A percentile compares a stretch with the other conserved stretches of the same genome.
phyloP scores from a whole-genome alignment of 2,888 invertebrate genomes.

The Phaonia tiefii region DNA sequence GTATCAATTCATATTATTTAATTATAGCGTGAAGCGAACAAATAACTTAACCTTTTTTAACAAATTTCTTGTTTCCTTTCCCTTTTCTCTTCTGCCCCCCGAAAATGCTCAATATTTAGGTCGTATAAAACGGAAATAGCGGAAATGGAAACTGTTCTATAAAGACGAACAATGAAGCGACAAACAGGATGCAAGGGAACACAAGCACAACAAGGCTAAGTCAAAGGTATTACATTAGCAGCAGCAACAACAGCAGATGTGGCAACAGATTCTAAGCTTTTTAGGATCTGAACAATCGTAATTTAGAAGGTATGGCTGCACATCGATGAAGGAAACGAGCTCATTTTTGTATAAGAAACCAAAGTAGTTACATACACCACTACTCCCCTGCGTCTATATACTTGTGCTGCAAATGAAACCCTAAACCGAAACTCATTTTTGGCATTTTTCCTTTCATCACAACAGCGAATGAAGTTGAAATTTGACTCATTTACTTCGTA shows the following conservation, averaged over 20 bases:
- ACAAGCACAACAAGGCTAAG: slow-evolving; percentile 26
- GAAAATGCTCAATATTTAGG: slow-evolving; percentile 70
- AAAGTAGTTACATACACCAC: no score
- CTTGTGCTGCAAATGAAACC: slow-evolving; percentile 10
- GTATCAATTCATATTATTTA: slow-evolving; percentile 21
- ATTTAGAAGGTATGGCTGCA: slow-evolving; percentile 40
- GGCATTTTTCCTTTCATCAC: no score
- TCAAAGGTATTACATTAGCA: not conserved
- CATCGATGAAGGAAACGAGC: slow-evolving; percentile 22
- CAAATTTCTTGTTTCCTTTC: slow-evolving; percentile 14
- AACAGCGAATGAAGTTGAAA: not conserved
- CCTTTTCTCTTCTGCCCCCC: slow-evolving; percentile 20
- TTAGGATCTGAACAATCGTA: not conserved
- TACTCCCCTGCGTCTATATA: not conserved
- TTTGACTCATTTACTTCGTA: no score
- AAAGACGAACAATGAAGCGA: slow-evolving; percentile 72
- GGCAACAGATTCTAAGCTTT: not conserved
- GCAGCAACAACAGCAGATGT: slow-evolving; percentile 36
- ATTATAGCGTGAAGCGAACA: slow-evolving; percentile 23
- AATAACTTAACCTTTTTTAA: slow-evolving; percentile 31
- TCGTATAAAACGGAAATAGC: slow-evolving; percentile 88
- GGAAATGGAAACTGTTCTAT: slow-evolving; percentile 96
- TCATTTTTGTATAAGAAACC: not conserved
- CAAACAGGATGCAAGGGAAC: slow-evolving; percentile 40
- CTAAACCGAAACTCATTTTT: slow-evolving; percentile 3